These are phyloP conservation scores for Ciconia nigra DNA, from an alignment of 2,797 vertebrate genomes.

Conservation along the genomic window DNA sequence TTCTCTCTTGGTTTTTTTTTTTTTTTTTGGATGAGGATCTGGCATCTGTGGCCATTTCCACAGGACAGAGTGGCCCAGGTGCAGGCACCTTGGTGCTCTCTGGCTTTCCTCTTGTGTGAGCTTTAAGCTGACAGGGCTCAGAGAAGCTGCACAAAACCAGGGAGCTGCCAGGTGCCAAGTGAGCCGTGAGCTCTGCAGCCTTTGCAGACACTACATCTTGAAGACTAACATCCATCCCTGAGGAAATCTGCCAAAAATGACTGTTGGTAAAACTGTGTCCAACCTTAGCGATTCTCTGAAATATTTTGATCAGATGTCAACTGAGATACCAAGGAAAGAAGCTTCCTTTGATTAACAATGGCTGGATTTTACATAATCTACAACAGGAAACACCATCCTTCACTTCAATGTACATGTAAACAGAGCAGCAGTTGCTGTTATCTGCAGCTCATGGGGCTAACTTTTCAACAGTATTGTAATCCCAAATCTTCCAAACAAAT, in stretches of 20 bases:
- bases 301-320: slow-evolving; percentile 17
- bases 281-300: not conserved
- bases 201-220: not conserved
- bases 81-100: not conserved
- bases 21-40: not conserved
- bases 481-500: not conserved
- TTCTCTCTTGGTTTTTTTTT: too few species aligned
- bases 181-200: not conserved
- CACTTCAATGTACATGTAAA: not conserved
- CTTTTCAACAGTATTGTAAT: not conserved
- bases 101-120: accelerated
- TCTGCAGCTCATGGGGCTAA: not conserved
- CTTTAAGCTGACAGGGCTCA: not conserved
- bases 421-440: not conserved
- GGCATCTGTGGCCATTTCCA: not conserved
- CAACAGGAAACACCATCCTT: slow-evolving; percentile 1
- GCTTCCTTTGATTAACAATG: slow-evolving; percentile 44
- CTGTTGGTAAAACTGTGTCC: not conserved
- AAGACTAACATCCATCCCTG: not conserved
- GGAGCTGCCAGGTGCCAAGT: accelerated
- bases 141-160: not conserved
- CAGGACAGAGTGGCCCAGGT: not conserved
- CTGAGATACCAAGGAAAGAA: not conserved
- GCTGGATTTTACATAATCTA: not conserved
- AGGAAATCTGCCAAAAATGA: not conserved